These are phyloP conservation scores for Oriolus oriolus DNA, from an alignment of 2,113 vertebrate species.

Conservation along the genomic window DNA sequence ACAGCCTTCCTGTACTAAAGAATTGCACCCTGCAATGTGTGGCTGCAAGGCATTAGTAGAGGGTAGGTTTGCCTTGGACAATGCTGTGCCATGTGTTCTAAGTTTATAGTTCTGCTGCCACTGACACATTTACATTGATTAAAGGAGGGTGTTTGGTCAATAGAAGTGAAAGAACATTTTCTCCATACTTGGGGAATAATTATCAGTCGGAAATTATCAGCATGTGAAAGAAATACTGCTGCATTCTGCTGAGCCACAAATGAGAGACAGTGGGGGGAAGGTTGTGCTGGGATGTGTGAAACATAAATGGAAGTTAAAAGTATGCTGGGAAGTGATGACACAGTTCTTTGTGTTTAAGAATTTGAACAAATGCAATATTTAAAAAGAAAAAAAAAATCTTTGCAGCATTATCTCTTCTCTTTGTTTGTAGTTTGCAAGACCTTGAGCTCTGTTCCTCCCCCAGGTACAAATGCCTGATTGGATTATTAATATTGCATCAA, in stretches of 20 bases:
- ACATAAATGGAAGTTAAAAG: neutral
- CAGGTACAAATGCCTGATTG: conserved; percentile 51
- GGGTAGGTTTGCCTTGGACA: neutral
- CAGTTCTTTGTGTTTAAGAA: neutral
- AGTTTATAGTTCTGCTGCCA: neutral
- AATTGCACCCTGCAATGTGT: neutral
- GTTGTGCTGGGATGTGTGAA: neutral
- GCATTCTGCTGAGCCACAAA: neutral
- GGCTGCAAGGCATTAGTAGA: neutral
- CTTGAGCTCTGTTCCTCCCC: conserved; percentile 66
- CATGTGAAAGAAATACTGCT: neutral
- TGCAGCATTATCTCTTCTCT: neutral
- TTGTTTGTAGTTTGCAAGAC: conserved; percentile 55
- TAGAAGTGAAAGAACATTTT: neutral
- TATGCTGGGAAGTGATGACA: neutral
- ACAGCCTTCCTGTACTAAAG: neutral
- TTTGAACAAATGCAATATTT: neutral
- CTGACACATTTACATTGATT: neutral
- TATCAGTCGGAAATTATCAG: neutral
- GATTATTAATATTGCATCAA: conserved; percentile 69
- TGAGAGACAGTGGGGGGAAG: neutral
- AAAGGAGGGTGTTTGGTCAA: neutral
- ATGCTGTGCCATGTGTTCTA: neutral
- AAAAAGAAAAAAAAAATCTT: neutral
- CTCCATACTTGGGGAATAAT: neutral